phyloP scores from a whole-genome alignment of 1,140 invertebrate genomes.

The Zaprionus davidi region DNA sequence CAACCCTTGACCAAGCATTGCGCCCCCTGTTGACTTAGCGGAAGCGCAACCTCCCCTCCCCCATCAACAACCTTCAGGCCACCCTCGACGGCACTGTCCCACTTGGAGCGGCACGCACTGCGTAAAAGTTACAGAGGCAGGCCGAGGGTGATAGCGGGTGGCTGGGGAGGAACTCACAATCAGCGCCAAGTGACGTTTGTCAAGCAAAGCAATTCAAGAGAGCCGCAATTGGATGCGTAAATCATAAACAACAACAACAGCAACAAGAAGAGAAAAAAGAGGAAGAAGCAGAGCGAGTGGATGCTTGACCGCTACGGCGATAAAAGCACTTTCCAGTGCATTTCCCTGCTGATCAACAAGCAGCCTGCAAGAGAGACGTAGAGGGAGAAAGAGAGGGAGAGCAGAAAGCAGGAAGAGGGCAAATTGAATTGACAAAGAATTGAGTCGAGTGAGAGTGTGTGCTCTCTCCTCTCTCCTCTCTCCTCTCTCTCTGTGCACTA shows the following conservation, averaged over 20 bases:
- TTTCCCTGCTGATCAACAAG: conserved; percentile 31
- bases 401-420: not conserved
- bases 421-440: not conserved
- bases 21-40: conserved; percentile 4
- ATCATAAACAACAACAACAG: conserved; percentile 44
- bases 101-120: conserved; percentile 31
- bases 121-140: not conserved
- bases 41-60: not conserved
- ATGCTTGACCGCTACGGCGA: conserved; percentile 40
- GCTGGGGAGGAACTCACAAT: conserved; percentile 54
- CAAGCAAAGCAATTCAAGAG: conserved; percentile 54
- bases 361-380: not conserved
- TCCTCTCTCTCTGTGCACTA: not conserved
- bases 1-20: conserved; percentile 38
- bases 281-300: not conserved
- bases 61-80: not conserved
- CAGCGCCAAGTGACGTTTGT: conserved; percentile 55
- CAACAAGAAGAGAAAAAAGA: not conserved
- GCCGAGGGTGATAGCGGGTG: not conserved
- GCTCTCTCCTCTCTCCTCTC: too few relatives aligned
- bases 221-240: conserved; percentile 45
- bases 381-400: conserved; percentile 1
- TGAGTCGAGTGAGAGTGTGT: conserved; percentile 5
- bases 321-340: conserved; percentile 64
- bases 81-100: conserved; percentile 24